Base-by-base conservation (phyloP, 2,113 vertebrate species). In the Anolis sagrei region DNA sequence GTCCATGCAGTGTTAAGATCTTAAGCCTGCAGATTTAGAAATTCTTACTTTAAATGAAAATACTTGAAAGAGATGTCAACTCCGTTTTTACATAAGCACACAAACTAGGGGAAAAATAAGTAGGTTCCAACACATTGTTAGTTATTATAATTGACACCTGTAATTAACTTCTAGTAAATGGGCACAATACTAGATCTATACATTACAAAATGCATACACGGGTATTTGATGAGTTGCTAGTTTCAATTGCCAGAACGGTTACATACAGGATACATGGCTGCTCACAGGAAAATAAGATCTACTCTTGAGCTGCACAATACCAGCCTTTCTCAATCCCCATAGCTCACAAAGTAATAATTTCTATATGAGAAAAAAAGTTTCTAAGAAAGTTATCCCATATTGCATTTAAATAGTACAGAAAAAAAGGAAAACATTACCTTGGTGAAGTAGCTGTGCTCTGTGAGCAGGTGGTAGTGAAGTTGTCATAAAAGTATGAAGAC, bases 401-500 rank as follows among this genome's bases (percentile, higher is more conserved):
- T 86, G 81, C 13, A n/a, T 18, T 48, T 51, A 79, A 1, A 19
- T 2, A 19, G 68, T 19, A n/a, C 27, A 23, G 39, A 21, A 4
- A 51, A 3, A 36, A 14, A 72, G 23, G 13, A 66, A 86, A 89
- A 23, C 8, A 36, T 91, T 94, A 99, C 98, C 99, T 97, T 99
- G 98, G 76, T 95, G 97, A 87, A 98, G 95, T 19, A 99, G 97
- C 81, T 98, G 98, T 87, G 95, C 97, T 93, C 98, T 93, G 90
- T 98, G 97, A 58, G 97, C 96, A 83, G 97, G 98, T 90, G 98
- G 98, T 90, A 99, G 95, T 0, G 98, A 98, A 82, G 98, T 99
- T 82, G 97, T 96, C 29, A 99, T 96, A 93, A 99, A 99, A 0
- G 98, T 97, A 92, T 99, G 99, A 81, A 98, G 97, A 74, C 98